These are phyloP conservation scores for Lampris incognitus DNA, from an alignment of 2,113 vertebrate species.

Conservation along the genomic window DNA sequence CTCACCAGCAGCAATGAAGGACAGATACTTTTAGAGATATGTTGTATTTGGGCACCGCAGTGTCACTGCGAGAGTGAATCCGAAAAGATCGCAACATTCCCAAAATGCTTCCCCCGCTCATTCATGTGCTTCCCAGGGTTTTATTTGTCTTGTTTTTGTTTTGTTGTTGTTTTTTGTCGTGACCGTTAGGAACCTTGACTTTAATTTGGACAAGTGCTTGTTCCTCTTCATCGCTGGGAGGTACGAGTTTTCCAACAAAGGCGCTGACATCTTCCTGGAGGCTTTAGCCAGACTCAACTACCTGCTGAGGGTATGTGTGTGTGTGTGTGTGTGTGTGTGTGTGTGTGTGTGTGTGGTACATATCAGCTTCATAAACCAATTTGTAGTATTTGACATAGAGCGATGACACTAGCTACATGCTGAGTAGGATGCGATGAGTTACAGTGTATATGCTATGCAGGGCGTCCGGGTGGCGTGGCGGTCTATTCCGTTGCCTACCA, in stretches of 20 bases:
- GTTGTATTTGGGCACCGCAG: too few relatives aligned
- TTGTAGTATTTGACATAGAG: too few relatives aligned
- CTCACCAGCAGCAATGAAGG: too few relatives aligned
- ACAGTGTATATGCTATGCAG: too few relatives aligned
- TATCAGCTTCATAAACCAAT: not conserved
- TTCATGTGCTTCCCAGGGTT: not conserved
- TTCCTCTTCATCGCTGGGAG: constrained; percentile 94
- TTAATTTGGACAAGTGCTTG: constrained; percentile 92
- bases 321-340: not conserved
- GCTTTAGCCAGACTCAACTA: constrained; percentile 93
- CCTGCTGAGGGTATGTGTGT: constrained; percentile 86
- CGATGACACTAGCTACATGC: too few relatives aligned
- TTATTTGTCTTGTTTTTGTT: not conserved
- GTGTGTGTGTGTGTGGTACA: not conserved
- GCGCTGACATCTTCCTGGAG: constrained; percentile 91
- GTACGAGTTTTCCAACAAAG: constrained; percentile 95
- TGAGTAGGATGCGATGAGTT: too few relatives aligned
- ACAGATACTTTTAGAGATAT: too few relatives aligned
- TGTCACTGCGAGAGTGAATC: not conserved
- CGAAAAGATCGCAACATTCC: not conserved
- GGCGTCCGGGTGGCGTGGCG: too few relatives aligned
- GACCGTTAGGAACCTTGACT: constrained; percentile 87
- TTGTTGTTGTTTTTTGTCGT: constrained; percentile 25
- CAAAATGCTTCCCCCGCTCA: too few relatives aligned
- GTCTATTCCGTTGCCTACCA: too few relatives aligned